Base-by-base conservation (phyloP, 2,797 vertebrate genomes). In the Sebastes baramenuke region DNA sequence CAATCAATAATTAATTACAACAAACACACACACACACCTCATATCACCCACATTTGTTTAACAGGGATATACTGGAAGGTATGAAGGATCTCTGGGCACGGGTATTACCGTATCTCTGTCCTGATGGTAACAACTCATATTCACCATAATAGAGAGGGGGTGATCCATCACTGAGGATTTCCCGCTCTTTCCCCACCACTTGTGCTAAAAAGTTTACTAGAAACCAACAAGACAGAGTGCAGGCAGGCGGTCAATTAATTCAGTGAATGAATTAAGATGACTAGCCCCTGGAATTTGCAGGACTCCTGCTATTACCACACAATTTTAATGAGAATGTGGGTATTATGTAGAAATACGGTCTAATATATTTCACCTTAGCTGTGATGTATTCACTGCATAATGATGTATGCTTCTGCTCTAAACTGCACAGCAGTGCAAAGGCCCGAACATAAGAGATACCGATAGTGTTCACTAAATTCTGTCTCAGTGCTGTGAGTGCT, bases 401-500 rank as follows among this genome's bases (percentile, higher is more conserved):
- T 69, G 62, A 65, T 69, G 34, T n/a, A 24, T 67, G 4, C 38
- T 25, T 30, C 27, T 79, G 54, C 29, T 56, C 9, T 46, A 24
- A 66, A 60, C 58, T 61, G 27, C 75, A 60, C 25, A 64, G 34
- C 64, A 66, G 38, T 80, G 72, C 72, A 72, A 59, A 72, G 67
- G 67, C 22, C 25, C 18, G 2, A 56, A 62, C 65, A 59, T 42
- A 10, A 74, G 74, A 67, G 77, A 89, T 62, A 67, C 36, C 6
- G 42, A 79, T 76, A 73, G 77, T 86, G 67, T 90, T 84, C 87
- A 80, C 80, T 70, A 73, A 89, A 91, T 70, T 88, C 79, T 38
- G 59, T 77, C 81, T 93, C 76, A 72, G 69, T 77, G 79, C 87
- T 82, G 73, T 79, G 82, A 92, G 64, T 83, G 73, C 71, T 58